Evolutionary conservation across 2,113 vertebrate species (phyloP).

Genomic region (Anarhynchus alexandrinus): DNA sequence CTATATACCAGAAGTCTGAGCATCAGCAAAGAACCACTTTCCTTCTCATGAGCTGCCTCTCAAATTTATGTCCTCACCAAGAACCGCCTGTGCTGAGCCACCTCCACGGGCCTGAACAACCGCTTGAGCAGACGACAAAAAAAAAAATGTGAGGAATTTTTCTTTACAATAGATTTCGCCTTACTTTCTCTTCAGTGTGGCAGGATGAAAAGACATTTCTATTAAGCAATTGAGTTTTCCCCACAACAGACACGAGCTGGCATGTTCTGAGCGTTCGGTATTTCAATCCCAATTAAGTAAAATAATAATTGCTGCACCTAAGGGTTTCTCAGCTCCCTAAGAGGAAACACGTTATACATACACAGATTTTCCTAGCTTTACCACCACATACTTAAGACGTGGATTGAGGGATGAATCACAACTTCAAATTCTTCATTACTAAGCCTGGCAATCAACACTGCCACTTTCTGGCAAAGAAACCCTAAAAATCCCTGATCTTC

Average conservation of each 20-base stretch:
- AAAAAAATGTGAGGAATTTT: not conserved
- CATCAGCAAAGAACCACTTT: not conserved
- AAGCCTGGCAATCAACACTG: slow-evolving; percentile 29
- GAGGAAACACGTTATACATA: not conserved
- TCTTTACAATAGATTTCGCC: not conserved
- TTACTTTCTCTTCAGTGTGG: not conserved
- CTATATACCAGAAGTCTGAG: not conserved
- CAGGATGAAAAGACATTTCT: not conserved
- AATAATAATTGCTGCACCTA: slow-evolving; percentile 30
- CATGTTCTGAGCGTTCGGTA: not conserved
- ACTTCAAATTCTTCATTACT: not conserved
- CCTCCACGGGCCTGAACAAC: not conserved
- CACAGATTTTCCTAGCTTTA: slow-evolving; percentile 20
- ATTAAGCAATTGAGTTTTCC: not conserved
- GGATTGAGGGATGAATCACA: slow-evolving; percentile 24
- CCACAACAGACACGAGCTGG: slow-evolving; percentile 9
- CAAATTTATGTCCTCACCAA: not conserved
- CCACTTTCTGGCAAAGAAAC: not conserved
- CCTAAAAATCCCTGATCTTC: not conserved
- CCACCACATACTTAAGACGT: not conserved
- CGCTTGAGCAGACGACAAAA: not conserved
- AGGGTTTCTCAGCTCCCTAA: slow-evolving; percentile 14
- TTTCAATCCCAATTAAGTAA: slow-evolving; percentile 49
- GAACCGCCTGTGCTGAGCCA: not conserved
- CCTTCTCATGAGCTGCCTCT: not conserved